Percentiles rank a stretch among this genome's conserved stretches.
Evolutionary conservation across 2,113 vertebrate species (phyloP).

Genomic region (Petrocephalus microphthalmus): DNA sequence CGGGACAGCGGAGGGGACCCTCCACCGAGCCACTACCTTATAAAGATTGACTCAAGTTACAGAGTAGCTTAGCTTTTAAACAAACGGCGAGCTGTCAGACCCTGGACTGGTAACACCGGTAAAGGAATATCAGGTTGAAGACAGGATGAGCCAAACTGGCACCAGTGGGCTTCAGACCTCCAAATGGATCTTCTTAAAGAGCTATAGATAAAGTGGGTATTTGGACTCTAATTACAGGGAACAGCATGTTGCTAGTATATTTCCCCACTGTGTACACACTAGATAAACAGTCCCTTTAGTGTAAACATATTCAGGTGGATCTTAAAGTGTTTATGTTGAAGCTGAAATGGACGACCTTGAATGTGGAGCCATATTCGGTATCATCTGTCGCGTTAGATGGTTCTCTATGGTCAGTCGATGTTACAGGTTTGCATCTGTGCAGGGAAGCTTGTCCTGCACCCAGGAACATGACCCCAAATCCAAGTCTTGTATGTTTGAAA

Average conservation of each 20-base stretch:
- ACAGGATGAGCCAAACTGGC: background rate
- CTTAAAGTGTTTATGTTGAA: background rate
- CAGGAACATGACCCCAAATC: background rate
- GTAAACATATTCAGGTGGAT: background rate
- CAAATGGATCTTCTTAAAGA: background rate
- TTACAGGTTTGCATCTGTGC: background rate
- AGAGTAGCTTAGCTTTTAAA: conserved; percentile 51
- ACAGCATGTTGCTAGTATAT: background rate
- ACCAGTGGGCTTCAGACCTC: background rate
- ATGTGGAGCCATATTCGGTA: conserved; percentile 1
- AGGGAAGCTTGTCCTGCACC: background rate
- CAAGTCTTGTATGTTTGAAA: background rate
- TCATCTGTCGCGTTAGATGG: background rate
- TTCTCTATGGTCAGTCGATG: background rate
- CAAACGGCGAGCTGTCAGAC: conserved; percentile 39
- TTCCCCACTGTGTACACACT: background rate
- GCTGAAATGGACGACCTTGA: background rate
- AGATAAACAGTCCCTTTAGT: background rate
- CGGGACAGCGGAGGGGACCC: too few relatives aligned
- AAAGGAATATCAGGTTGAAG: background rate
- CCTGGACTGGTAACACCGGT: background rate
- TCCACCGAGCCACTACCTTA: conserved; percentile 40
- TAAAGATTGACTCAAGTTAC: conserved; percentile 50
- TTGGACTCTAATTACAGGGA: background rate
- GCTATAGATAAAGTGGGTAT: background rate